Percentiles rank a stretch among this genome's conserved stretches.
These are phyloP conservation scores for Gallinago jamesoni DNA, from an alignment of 2,113 vertebrate species.

Conservation along the genomic window DNA sequence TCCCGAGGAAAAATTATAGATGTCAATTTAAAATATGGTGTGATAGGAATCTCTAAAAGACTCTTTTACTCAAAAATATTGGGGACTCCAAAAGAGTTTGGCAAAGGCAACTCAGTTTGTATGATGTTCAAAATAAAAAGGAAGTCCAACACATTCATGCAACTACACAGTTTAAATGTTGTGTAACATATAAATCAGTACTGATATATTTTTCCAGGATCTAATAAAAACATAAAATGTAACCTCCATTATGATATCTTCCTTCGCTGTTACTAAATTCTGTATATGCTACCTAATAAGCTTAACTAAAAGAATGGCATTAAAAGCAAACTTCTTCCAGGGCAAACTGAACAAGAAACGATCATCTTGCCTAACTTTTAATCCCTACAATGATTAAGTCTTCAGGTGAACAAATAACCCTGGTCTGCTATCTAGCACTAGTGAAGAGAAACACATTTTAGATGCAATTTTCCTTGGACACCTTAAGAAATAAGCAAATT, in stretches of 20 bases:
- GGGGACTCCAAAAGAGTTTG: not conserved
- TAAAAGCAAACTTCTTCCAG: not conserved
- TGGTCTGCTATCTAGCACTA: rapidly evolving
- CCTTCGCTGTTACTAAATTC: not conserved
- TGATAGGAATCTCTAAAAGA: not conserved
- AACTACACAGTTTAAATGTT: not conserved
- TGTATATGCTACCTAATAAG: not conserved
- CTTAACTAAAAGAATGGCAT: not conserved
- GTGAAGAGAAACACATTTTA: not conserved
- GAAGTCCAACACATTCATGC: not conserved
- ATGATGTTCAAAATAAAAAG: not conserved
- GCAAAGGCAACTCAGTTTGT: not conserved
- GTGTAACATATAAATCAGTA: not conserved
- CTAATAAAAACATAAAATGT: not conserved
- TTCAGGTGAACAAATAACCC: not conserved
- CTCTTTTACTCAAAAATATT: not conserved
- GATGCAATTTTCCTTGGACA: not conserved
- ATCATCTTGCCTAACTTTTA: not conserved
- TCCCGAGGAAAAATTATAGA: not conserved
- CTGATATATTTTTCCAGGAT: not conserved
- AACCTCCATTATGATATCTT: not conserved
- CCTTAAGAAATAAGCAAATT: not conserved
- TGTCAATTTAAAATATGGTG: not conserved
- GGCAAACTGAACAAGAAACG: not conserved
- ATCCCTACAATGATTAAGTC: not conserved